Conservation (phyloP, 2,797 vertebrate genomes). For the Semotilus atromaculatus region DNA sequence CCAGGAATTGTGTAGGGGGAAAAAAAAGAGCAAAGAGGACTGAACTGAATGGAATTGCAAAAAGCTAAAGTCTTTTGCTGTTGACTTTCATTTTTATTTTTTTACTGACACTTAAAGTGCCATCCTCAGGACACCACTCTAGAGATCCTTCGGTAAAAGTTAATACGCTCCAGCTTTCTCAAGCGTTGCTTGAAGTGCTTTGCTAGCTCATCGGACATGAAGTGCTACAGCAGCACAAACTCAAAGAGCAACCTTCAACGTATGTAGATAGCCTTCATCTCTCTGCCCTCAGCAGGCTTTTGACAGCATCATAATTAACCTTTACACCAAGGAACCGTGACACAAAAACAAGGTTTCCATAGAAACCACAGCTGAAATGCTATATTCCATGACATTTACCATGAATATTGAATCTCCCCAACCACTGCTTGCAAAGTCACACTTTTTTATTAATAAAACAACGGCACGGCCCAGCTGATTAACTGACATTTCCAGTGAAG, state of each 20-base stretch:
- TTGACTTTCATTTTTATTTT: conserved; percentile 3
- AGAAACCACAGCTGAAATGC: conserved; percentile 68
- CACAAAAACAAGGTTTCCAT: conserved; percentile 70
- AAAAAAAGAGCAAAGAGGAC: neutral
- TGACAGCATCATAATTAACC: conserved; percentile 75
- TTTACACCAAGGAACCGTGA: conserved; percentile 70
- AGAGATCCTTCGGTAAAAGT: conserved; percentile 30
- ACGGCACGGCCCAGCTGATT: conserved; percentile 72
- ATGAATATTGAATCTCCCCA: conserved; percentile 80
- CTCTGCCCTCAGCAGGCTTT: conserved; percentile 51
- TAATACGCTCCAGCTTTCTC: conserved; percentile 40
- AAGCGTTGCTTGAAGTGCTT: conserved; percentile 48
- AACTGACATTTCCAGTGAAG: conserved; percentile 74
- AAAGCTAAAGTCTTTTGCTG: neutral
- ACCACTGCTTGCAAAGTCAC: conserved; percentile 73
- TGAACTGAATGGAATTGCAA: neutral
- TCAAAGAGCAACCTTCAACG: conserved; percentile 16
- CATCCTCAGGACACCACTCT: conserved; percentile 35
- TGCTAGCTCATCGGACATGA: conserved; percentile 40
- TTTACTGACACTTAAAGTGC: conserved; percentile 34
- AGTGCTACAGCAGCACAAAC: conserved; percentile 22
- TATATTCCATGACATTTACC: conserved; percentile 80
- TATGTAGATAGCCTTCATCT: conserved; percentile 65
- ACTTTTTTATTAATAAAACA: conserved; percentile 74
- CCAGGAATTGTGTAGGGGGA: neutral